phyloP scores from a whole-genome alignment of 1,140 invertebrate genomes.

The Nylanderia fulva region DNA sequence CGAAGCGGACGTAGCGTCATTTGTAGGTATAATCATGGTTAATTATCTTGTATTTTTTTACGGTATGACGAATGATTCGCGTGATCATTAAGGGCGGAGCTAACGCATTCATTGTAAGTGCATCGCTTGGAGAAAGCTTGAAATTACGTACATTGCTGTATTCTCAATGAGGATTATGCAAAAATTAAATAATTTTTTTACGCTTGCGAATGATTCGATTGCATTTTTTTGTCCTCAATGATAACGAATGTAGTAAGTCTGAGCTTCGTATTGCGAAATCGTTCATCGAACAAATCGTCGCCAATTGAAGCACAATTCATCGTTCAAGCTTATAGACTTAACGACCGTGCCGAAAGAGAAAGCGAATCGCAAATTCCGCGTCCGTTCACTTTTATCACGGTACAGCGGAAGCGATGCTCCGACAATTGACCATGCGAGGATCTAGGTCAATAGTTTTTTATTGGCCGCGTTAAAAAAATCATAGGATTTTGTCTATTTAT shows the following conservation, averaged over 20 bases:
- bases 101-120: constrained; percentile 15
- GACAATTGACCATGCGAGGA: constrained; percentile 9
- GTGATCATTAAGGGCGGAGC: constrained; percentile 39
- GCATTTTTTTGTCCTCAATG: not conserved
- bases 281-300: constrained; percentile 19
- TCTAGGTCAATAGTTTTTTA: constrained; percentile 6
- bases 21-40: constrained; percentile 26
- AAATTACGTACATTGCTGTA: not conserved
- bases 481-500: not conserved
- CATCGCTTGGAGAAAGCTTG: constrained; percentile 16
- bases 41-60: constrained; percentile 54
- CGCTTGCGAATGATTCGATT: not conserved
- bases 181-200: not conserved
- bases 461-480: not conserved
- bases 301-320: constrained; percentile 54
- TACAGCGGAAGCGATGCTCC: constrained; percentile 22
- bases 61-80: constrained; percentile 35
- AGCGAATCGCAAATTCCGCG: constrained; percentile 32
- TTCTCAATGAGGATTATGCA: not conserved
- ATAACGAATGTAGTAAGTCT: not conserved
- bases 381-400: constrained; percentile 27
- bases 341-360: constrained; percentile 35
- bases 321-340: constrained; percentile 33
- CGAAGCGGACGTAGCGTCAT: constrained; percentile 30
- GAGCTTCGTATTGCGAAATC: constrained; percentile 26